Evolutionary conservation across 2,113 vertebrate genomes (phyloP).

Genomic region (Onychorhynchus coronatus): DNA sequence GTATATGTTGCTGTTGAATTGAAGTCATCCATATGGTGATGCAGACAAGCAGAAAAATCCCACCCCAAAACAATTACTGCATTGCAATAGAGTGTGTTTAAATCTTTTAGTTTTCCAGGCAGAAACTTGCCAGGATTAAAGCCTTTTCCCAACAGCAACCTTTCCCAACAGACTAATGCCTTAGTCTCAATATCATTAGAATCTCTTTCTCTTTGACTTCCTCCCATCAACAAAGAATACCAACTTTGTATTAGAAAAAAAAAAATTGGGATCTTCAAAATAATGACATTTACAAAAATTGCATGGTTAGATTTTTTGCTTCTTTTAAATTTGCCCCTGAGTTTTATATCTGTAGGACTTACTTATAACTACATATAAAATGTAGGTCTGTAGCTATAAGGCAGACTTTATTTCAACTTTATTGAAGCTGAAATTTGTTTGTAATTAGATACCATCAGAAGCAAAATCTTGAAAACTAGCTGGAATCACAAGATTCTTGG

Average conservation of each 20-base stretch:
- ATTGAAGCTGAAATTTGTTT: background rate
- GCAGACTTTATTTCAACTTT: background rate
- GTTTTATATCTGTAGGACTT: background rate
- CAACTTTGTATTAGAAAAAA: background rate
- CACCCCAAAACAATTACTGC: background rate
- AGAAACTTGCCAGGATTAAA: background rate
- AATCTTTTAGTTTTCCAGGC: background rate
- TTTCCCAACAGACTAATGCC: too few species aligned
- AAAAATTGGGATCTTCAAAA: background rate
- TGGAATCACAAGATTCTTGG: background rate
- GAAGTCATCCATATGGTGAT: constrained; percentile 50
- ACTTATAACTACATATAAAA: background rate
- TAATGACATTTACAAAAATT: background rate
- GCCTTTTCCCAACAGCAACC: background rate
- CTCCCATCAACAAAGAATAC: background rate
- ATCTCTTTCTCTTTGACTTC: background rate
- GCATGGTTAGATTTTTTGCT: background rate
- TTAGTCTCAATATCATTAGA: background rate
- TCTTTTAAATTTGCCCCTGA: background rate
- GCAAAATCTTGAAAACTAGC: background rate
- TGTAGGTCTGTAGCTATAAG: background rate
- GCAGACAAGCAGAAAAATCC: background rate
- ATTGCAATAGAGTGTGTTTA: background rate
- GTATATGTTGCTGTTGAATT: constrained; percentile 13
- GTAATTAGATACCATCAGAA: background rate